These are phyloP conservation scores for Takifugu rubripes DNA, from an alignment of 2,797 vertebrate species.

Conservation along the genomic window DNA sequence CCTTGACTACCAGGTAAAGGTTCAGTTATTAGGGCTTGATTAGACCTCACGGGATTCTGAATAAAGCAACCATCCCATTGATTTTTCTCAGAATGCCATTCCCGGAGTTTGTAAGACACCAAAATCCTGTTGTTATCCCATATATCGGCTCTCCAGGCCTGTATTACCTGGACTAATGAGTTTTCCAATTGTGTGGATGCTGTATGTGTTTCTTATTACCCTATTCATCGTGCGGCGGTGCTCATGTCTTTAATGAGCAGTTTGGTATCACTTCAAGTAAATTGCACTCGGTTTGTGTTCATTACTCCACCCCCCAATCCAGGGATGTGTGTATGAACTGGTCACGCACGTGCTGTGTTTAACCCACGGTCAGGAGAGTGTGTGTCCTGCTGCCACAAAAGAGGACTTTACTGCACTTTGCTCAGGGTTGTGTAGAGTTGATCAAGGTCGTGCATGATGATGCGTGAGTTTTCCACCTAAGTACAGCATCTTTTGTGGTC, in stretches of 20 bases:
- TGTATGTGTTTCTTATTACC: conserved; percentile 42
- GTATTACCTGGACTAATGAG: conserved; percentile 56
- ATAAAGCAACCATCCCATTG: conserved; percentile 57
- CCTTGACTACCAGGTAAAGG: conserved; percentile 50
- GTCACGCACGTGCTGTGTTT: conserved; percentile 13
- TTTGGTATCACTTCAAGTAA: conserved; percentile 33
- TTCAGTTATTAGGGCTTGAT: conserved; percentile 58
- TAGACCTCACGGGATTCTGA: conserved; percentile 51
- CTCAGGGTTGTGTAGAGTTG: conserved; percentile 26
- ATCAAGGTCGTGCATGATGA: conserved; percentile 41
- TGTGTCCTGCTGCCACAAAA: conserved; percentile 31
- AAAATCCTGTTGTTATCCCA: conserved; percentile 60
- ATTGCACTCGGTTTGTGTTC: conserved; percentile 29
- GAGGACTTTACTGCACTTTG: conserved; percentile 22
- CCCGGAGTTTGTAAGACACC: conserved; percentile 53
- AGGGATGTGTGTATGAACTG: conserved; percentile 8
- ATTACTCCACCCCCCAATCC: background rate
- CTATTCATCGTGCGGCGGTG: conserved; percentile 16
- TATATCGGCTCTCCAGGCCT: conserved; percentile 27
- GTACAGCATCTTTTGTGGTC: no score
- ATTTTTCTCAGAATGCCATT: conserved; percentile 55
- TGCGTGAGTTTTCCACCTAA: conserved; percentile 40
- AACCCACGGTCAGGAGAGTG: conserved; percentile 26
- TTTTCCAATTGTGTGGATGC: conserved; percentile 56
- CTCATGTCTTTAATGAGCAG: conserved; percentile 54